Base-by-base conservation (phyloP, 2,113 vertebrate species). In the Epinephelus fuscoguttatus region DNA sequence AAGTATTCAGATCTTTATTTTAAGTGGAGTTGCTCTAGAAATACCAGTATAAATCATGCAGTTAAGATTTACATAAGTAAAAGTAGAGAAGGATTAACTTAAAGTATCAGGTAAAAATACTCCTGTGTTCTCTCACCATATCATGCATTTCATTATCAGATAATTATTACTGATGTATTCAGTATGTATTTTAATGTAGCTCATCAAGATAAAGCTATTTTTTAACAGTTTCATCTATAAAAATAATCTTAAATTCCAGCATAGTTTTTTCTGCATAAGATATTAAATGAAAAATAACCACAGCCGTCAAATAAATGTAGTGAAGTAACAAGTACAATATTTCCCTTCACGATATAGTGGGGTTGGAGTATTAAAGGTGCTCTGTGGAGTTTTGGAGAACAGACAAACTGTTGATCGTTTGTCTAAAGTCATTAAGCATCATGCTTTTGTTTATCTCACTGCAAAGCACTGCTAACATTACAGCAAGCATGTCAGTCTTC, bases 131-230 rank as follows among this genome's bases (percentile, higher is more conserved):
- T 47, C 7, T 56, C 7, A 18, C 15, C 1, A 10, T 21, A 64
- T 13, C 33, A 25, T 70, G 23, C 13, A 40, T 61, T 45, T 12
- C 49, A 61, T 67, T 13, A 68, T 72, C n/a, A 61, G 17, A 61
- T 55, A 75, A 4, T 47, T 75, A 17, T 47, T 66, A 18, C 14
- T 60, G 21, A 69, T 37, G 25, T 49, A 33, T 30, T 30, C 15
- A 21, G 62, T 21, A 79, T 68, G 62, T 50, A 55, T 76, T 61
- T 61, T 40, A 66, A 40, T 59, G 6, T 13, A 45, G 23, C 18
- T 56, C 1, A 0, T 30, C 50, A 64, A 57, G 10, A 69, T 33
- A 4, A 53, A 77, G 25, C 42, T 42, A n/a, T 18, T 63, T 70
- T 47, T 45, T 13, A 55, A 30, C 42, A 56, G 56, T 61, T 52